phyloP scores from a whole-genome alignment of 1,140 invertebrate species.

The Drosophila kanapiae region DNA sequence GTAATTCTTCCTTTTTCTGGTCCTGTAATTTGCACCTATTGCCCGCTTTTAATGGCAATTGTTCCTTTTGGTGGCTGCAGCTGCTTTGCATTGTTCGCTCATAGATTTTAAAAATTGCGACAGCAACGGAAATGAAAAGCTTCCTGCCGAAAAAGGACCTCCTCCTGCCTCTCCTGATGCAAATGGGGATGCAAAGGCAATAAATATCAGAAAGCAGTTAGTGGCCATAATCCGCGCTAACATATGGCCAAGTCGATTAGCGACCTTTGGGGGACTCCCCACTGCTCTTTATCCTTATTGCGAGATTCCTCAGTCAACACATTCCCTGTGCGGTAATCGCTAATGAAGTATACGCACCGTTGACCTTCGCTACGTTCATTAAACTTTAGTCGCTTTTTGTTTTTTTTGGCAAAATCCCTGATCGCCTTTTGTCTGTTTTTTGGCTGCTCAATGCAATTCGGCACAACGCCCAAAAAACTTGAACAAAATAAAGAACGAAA shows the following conservation, averaged over 20 bases:
- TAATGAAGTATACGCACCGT: constrained; percentile 62
- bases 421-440: constrained; percentile 19
- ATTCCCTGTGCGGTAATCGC: constrained; percentile 20
- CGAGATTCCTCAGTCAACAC: background rate
- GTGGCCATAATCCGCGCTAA: constrained; percentile 67
- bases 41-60: constrained; percentile 74
- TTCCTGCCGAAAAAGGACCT: constrained; percentile 52
- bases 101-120: constrained; percentile 82
- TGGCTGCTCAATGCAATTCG: constrained; percentile 47
- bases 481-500: constrained; percentile 54
- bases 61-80: constrained; percentile 10
- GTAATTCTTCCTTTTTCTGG: constrained; percentile 25
- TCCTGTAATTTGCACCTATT: constrained; percentile 77
- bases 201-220: constrained; percentile 65
- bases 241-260: constrained; percentile 76
- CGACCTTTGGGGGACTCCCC: background rate
- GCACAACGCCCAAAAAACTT: constrained; percentile 61
- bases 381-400: constrained; percentile 31
- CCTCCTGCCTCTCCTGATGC: constrained; percentile 1
- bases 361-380: constrained; percentile 68
- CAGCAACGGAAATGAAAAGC: constrained; percentile 79
- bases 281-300: background rate
- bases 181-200: constrained; percentile 49
- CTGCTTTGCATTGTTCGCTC: constrained; percentile 74
- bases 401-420: constrained; percentile 29